Evolutionary conservation across 2,113 vertebrate species (phyloP).

Genomic region (Nothoprocta perdicaria): DNA sequence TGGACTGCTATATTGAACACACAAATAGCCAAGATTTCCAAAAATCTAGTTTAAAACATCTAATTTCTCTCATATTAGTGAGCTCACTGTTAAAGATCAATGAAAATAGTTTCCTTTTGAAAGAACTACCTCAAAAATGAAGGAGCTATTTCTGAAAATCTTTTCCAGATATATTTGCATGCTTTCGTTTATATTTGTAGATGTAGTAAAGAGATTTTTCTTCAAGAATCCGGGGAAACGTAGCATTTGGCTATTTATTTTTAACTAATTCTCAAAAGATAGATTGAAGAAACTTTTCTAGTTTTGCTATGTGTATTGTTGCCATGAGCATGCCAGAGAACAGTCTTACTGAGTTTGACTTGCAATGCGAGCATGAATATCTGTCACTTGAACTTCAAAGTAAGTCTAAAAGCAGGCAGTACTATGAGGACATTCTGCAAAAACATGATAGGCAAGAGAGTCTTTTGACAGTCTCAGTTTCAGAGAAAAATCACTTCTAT

Average conservation of each 20-base stretch:
- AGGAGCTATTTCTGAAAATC: not conserved
- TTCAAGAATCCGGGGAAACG: not conserved
- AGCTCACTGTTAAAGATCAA: not conserved
- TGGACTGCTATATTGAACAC: not conserved
- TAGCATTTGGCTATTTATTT: not conserved
- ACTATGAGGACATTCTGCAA: not conserved
- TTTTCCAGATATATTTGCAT: not conserved
- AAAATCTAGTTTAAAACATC: not conserved
- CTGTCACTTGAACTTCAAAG: not conserved
- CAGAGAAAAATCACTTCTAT: not conserved
- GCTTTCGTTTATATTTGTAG: not conserved
- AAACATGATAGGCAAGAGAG: not conserved
- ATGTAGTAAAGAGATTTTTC: rapidly evolving
- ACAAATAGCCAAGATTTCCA: rapidly evolving
- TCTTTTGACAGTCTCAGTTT: not conserved
- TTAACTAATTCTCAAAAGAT: not conserved
- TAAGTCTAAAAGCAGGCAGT: not conserved
- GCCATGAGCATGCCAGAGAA: not conserved
- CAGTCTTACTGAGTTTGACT: not conserved
- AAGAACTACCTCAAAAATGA: rapidly evolving
- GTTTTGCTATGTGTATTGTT: not conserved
- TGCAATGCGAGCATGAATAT: not conserved
- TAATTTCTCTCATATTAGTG: not conserved
- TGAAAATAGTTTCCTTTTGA: not conserved
- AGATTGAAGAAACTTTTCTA: not conserved